Evolutionary conservation across 2,797 vertebrate genomes (phyloP).

Genomic region (Poecilia gillii): DNA sequence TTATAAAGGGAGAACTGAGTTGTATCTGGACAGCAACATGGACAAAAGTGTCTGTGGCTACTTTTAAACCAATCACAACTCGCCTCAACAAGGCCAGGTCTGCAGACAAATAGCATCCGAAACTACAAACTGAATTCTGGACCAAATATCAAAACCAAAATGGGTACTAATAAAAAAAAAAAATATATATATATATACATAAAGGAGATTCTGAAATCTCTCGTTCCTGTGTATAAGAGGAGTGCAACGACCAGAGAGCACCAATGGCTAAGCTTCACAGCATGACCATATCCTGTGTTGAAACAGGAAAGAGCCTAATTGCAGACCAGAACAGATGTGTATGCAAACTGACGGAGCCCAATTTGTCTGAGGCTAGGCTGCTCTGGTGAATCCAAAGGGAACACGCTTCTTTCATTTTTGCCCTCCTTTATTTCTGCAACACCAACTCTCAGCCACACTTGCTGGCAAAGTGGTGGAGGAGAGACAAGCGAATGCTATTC

Average conservation of each 20-base stretch:
- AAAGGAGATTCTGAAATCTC: not conserved
- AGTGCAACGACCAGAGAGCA: slow-evolving; percentile 16
- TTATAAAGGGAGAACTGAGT: slow-evolving; percentile 36
- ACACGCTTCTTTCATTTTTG: slow-evolving; percentile 21
- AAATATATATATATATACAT: not conserved
- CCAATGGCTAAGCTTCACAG: slow-evolving; percentile 45
- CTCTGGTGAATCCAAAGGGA: slow-evolving; percentile 55
- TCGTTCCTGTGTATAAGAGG: slow-evolving; percentile 13
- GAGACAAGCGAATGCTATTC: slow-evolving; percentile 59
- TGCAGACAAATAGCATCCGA: not conserved
- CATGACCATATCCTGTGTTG: slow-evolving; percentile 54
- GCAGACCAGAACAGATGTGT: slow-evolving; percentile 68
- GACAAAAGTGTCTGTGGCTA: slow-evolving; percentile 9
- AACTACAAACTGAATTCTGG: slow-evolving; percentile 1
- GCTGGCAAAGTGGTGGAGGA: slow-evolving; percentile 27
- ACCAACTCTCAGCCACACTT: slow-evolving; percentile 40
- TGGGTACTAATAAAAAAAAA: not conserved
- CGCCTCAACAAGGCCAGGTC: not conserved
- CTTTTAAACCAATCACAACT: slow-evolving; percentile 3
- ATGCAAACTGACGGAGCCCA: slow-evolving; percentile 69
- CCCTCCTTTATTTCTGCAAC: slow-evolving; percentile 37
- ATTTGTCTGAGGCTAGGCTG: slow-evolving; percentile 63
- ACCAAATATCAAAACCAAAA: not conserved
- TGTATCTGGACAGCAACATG: slow-evolving; percentile 23
- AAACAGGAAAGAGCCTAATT: slow-evolving; percentile 80